Evolutionary conservation across 1,140 invertebrate genomes (phyloP), one percentile per base, ranked within the genome.

Genomic region (Steinernema feltiae): DNA sequence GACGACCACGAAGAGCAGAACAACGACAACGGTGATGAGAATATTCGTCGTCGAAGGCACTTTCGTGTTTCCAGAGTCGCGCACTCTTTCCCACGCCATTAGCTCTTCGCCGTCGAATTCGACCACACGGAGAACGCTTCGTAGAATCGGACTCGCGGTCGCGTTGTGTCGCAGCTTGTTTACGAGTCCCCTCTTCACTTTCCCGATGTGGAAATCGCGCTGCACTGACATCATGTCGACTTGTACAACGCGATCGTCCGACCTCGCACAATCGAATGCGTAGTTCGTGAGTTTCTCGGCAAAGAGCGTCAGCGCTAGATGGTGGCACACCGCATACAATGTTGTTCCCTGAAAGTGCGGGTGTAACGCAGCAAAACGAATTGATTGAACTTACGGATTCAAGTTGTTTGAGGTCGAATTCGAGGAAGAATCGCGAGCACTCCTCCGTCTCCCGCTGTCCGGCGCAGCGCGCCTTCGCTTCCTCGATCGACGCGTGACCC

Each of bases 121-220:
- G 15, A 63, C 15, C 53, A 63, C 53, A 3, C 24, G 53, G 24
- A 63, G 53, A 7, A 63, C 53, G 53, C 3, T 27, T 7, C 24
- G 53, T 3, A 63, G 53, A 3, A 63, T 27, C 15, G 53, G 12
- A 21, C 53, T 63, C 15, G 24, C 53, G 53, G 53, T 63, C 7
- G 53, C 24, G 53, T 63, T 63, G 53, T 63, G 53, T 12, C 53
- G 53, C 7, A 63, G 53, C 12, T 63, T 63, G 3, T 15, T 27
- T 21, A 63, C 15, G 24, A 63, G 53, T 7, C 53, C 53, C 53
- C 24, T 15, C 53, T 63, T 63, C 53, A 63, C 53, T 27, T 63
- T 63, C 3, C 53, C 53, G 53, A 63, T 63, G 53, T 63, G 53
- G 53, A 63, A 63, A 21, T 63, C 53, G 53, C 53, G 53, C 53